These are phyloP conservation scores for Microctenopoma stevenorrisi DNA, from an alignment of 2,797 vertebrate genomes.

Conservation along the genomic window DNA sequence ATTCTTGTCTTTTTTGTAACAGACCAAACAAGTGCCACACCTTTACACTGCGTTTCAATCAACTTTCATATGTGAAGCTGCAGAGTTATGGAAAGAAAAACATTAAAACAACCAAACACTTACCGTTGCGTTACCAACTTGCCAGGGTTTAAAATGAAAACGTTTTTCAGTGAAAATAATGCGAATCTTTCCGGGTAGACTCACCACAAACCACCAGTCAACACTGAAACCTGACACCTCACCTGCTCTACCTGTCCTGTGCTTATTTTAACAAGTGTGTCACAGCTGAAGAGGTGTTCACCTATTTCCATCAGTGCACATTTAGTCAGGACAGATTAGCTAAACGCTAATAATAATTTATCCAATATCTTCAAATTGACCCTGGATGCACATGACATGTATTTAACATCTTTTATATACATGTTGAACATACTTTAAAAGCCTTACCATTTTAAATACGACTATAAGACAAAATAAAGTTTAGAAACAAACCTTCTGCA, in stretches of 20 bases:
- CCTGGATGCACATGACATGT: neutral
- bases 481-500: neutral
- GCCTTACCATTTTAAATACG: neutral
- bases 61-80: neutral
- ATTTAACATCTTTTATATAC: too few relatives aligned
- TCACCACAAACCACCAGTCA: neutral
- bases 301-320: neutral
- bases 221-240: conserved; percentile 68
- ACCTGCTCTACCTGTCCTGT: conserved; percentile 71
- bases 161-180: neutral
- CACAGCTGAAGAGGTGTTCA: neutral
- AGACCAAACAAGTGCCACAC: conserved; percentile 48
- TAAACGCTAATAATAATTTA: neutral
- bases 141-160: too few relatives aligned
- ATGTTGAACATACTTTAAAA: neutral
- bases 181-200: conserved; percentile 13
- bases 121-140: conserved; percentile 35
- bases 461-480: neutral
- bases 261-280: neutral
- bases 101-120: neutral
- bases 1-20: neutral
- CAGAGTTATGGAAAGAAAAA: neutral
- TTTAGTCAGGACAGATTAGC: too few relatives aligned
- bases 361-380: neutral
- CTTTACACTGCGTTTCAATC: neutral